Base-by-base conservation (phyloP, 2,888 invertebrate genomes). In the Nebria salina region DNA sequence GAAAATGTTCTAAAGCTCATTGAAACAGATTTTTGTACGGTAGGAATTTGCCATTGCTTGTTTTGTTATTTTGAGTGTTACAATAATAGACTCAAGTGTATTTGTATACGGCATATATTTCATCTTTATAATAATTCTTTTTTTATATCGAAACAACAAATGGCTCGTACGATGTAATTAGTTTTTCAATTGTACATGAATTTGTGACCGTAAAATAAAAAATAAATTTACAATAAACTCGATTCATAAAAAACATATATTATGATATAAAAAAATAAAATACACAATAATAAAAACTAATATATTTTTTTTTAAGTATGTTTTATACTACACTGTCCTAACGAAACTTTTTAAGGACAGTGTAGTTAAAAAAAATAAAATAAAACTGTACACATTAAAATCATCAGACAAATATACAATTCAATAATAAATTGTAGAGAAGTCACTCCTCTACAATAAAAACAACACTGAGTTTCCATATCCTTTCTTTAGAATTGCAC, bases 231-330 rank as follows among this genome's bases (percentile, higher is more conserved):
- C 76, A 81, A 76, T 80, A 80, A 81, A 81, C 41, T 81, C 76
- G 72, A 70, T 76, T 81, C 81, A 81, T 81, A 81, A 76, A 81
- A 81, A 81, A 81, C 81, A 81, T 81, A 81, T 81, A 81, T 81
- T 87, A 86, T 86, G 86, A 85, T 83, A 84, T 80, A 78, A 82
- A 84, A 83, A 83, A 85, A 85, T 85, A 86, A 86, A 86, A 86
- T 77, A 82, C 77, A 82, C 73, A 78, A 82, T 77, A 82, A 82
- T 82, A 82, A 79, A 20, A 76, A 82, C 86, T 85, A 86, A 86
- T 86, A 86, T 87, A 87, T 86, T 86, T 85, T 20, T 20, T 34
- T 86, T 87, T 88, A 87, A 86, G 87, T 87, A 87, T 86, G 87
- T 87, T 87, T 86, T 81, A 81, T 81, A 86, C 86, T 86, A 84